Conservation (phyloP, 2,797 vertebrate genomes). For the Anguilla marmorata region DNA sequence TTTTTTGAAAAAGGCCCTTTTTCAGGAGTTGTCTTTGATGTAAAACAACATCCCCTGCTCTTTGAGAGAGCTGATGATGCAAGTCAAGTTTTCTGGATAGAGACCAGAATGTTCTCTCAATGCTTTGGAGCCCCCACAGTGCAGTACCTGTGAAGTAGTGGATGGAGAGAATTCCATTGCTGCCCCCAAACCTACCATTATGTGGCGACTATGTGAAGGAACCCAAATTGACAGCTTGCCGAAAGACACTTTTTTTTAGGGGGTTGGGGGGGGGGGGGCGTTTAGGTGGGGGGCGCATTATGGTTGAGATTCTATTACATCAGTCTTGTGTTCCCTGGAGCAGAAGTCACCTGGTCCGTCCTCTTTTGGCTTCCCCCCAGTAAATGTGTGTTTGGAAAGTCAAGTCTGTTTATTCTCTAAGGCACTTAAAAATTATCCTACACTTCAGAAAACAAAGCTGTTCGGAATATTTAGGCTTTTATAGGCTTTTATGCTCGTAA, state of each 20-base stretch:
- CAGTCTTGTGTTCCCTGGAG: neutral
- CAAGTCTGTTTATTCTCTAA: neutral
- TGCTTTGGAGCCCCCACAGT: slow-evolving; percentile 48
- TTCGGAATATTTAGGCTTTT: neutral
- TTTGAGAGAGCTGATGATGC: slow-evolving; percentile 10
- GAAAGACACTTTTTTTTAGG: slow-evolving; percentile 6
- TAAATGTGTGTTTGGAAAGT: neutral
- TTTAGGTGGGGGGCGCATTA: slow-evolving; percentile 22
- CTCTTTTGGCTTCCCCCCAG: neutral
- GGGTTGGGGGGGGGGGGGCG: neutral
- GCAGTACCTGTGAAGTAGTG: slow-evolving; percentile 41
- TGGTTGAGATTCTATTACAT: slow-evolving; percentile 20
- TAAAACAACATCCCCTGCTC: neutral
- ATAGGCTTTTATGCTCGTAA: neutral
- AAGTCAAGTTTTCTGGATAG: slow-evolving; percentile 3
- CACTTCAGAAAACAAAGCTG: neutral
- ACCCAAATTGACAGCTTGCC: slow-evolving; percentile 54
- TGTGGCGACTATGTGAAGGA: slow-evolving; percentile 52
- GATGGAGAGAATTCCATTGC: slow-evolving; percentile 44
- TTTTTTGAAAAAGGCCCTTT: neutral
- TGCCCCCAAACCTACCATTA: slow-evolving; percentile 58
- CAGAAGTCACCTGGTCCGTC: neutral
- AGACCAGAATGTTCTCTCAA: slow-evolving; percentile 29
- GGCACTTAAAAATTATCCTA: neutral
- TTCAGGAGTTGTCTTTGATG: slow-evolving; percentile 26